Percentiles rank a stretch among this genome's conserved stretches.
phyloP scores from a whole-genome alignment of 2,113 vertebrate genomes.

The Mohoua ochrocephala region DNA sequence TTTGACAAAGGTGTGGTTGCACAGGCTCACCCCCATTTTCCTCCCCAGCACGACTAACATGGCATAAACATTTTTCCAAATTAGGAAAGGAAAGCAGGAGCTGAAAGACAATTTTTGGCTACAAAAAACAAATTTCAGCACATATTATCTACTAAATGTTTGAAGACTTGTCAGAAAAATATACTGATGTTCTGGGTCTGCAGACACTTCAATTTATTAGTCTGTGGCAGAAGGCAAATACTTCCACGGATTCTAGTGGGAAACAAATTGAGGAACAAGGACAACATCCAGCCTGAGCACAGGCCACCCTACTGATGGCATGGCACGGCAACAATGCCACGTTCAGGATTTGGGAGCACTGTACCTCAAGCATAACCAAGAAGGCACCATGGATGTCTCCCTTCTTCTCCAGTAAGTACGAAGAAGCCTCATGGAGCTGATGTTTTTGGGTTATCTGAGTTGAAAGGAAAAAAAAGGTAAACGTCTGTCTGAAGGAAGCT shows the following conservation, averaged over 20 bases:
- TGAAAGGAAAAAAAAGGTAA: neutral
- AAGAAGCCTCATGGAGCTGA: slow-evolving; percentile 82
- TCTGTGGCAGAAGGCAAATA: neutral
- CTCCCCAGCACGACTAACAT: neutral
- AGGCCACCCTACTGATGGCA: neutral
- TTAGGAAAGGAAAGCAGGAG: neutral
- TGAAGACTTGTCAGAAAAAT: neutral
- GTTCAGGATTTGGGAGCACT: neutral
- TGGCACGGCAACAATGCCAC: neutral
- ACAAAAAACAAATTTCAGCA: neutral
- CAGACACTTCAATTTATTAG: neutral
- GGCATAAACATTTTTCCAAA: neutral
- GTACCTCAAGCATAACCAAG: slow-evolving; percentile 86
- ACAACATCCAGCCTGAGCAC: neutral
- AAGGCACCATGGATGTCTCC: slow-evolving; percentile 90
- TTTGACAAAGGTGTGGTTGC: neutral
- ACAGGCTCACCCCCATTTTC: neutral
- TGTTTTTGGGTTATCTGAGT: slow-evolving; percentile 85
- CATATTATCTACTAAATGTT: neutral
- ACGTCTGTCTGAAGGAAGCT: neutral
- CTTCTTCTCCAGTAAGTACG: slow-evolving; percentile 89
- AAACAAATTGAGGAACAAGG: neutral
- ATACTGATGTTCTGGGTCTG: neutral
- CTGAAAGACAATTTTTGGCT: neutral
- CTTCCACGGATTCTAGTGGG: neutral